Evolutionary conservation across 2,888 invertebrate genomes (phyloP).

Genomic region (Heteromyza rotundicornis): DNA sequence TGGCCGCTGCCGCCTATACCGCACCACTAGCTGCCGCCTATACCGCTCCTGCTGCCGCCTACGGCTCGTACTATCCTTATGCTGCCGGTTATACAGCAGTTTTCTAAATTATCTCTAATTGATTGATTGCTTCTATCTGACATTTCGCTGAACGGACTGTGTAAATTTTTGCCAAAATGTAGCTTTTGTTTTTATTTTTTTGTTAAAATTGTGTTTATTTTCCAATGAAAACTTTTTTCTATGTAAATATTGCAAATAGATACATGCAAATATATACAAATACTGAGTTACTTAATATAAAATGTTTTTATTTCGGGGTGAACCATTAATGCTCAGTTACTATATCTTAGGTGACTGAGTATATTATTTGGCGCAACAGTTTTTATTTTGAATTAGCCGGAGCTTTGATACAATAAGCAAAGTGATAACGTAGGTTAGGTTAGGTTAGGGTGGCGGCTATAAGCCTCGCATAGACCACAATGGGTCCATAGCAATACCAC

Average conservation of each 20-base stretch:
- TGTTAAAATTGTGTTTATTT: background rate
- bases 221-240: background rate
- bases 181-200: background rate
- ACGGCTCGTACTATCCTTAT: conserved; percentile 35
- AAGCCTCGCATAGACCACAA: too few species aligned
- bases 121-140: background rate
- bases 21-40: conserved; percentile 41
- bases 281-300: too few species aligned
- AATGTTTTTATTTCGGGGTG: too few species aligned
- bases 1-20: conserved; percentile 39
- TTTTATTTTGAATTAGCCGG: too few species aligned
- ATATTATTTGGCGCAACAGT: too few species aligned
- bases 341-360: too few species aligned
- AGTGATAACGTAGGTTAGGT: too few species aligned
- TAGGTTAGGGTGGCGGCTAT: too few species aligned
- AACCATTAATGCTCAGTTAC: too few species aligned
- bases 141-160: background rate
- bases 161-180: background rate
- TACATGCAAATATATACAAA: too few species aligned
- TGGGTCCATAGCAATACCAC: too few species aligned
- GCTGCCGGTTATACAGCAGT: conserved; percentile 45
- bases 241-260: background rate
- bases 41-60: conserved; percentile 36
- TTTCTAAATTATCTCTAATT: conserved; percentile 39
- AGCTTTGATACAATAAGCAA: too few species aligned